These are phyloP conservation scores for Alauda arvensis DNA, from an alignment of 2,797 vertebrate genomes.

Conservation along the genomic window DNA sequence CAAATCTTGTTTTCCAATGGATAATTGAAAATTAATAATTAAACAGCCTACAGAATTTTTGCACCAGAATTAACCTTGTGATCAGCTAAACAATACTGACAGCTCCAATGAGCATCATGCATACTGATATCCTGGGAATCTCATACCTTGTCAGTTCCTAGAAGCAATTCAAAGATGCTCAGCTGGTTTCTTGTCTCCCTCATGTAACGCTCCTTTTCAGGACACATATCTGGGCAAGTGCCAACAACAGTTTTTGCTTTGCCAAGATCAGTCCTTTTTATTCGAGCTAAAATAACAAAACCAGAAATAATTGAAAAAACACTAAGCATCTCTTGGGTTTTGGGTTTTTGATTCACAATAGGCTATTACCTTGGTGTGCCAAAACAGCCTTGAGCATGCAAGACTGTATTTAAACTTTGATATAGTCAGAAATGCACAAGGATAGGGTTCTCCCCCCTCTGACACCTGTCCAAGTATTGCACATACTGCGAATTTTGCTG, in stretches of 20 bases:
- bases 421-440: neutral
- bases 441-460: neutral
- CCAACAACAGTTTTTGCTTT: slow-evolving; percentile 92
- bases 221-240: slow-evolving; percentile 97
- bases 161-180: slow-evolving; percentile 85
- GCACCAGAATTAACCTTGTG: neutral
- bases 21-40: neutral
- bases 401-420: neutral
- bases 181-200: slow-evolving; percentile 94
- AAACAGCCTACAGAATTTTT: neutral
- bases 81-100: neutral
- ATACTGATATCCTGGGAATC: neutral
- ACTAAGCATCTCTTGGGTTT: neutral
- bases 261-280: slow-evolving; percentile 88
- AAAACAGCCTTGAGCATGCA: neutral
- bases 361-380: neutral
- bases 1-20: neutral
- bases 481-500: neutral
- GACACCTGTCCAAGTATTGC: neutral
- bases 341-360: neutral
- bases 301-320: neutral
- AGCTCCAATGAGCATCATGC: neutral
- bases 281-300: slow-evolving; percentile 73
- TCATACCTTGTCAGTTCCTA: slow-evolving; percentile 88
- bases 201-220: slow-evolving; percentile 97